Base-by-base conservation (phyloP, 2,797 vertebrate genomes). In the Periparus ater region DNA sequence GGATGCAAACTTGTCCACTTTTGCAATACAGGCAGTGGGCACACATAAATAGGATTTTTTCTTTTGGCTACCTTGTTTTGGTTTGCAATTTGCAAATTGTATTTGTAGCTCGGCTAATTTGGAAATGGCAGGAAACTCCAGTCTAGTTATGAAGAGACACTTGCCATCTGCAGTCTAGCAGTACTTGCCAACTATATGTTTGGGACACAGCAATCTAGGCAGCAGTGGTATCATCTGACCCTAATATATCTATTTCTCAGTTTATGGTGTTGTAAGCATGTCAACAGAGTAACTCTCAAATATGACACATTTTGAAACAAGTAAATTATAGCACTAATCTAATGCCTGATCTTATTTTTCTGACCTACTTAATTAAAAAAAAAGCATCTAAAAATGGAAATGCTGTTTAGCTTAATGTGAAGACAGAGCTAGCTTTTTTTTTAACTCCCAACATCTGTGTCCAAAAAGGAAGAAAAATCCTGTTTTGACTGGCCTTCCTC, bases 401-500 rank as follows among this genome's bases (percentile, higher is more conserved):
- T 81, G 91, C 91, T 97, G 95, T 93, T 97, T 93, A 91, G 83
- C 84, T 95, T 95, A 96, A 95, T 19, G 16, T 1, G 73, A 96
- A 97, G 96, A 97, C 92, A 93, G 96, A 95, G 85, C 88, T 91
- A 95, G 91, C 82, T 95, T 95, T 93, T 96, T 97, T 97, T 96
- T 96, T 96, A 4, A 10, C 13, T 55, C 38, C 96, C 98, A 97
- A 98, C 98, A 98, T 98, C 98, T 98, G 98, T 97, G 98, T 98
- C 97, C 98, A 98, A 98, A 98, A 98, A 98, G 97, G 98, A 98
- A 97, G 98, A 98, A 98, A 98, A 98, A 96, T 96, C 97, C 95
- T 98, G 98, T 98, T 98, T 98, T 98, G 96, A 98, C 98, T 98
- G 98, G 98, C 98, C 93, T 95, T 95, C 88, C 96, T 98, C 98